Conservation (phyloP, 2,113 vertebrate genomes). For the Pheucticus melanocephalus region DNA sequence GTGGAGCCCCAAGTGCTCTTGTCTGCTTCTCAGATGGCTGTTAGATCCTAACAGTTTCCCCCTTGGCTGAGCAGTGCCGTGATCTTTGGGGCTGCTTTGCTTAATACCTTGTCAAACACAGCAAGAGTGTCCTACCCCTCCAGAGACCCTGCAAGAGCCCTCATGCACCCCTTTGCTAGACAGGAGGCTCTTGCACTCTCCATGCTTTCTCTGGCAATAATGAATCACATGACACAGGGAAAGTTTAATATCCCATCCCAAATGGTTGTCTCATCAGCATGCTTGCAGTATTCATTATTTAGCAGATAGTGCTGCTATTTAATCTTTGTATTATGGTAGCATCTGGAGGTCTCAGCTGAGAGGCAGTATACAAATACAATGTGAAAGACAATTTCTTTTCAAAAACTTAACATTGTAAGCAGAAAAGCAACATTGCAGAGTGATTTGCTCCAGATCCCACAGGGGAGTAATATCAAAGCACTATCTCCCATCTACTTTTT, state of each 20-base stretch:
- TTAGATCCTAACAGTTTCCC: not conserved
- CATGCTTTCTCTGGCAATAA: not conserved
- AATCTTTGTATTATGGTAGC: conserved; percentile 10
- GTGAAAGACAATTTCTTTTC: conserved; percentile 23
- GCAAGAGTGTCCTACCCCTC: not conserved
- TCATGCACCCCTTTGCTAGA: not conserved
- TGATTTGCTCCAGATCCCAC: not conserved
- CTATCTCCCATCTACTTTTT: not conserved
- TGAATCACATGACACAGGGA: not conserved
- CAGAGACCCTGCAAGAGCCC: not conserved
- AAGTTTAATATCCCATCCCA: not conserved
- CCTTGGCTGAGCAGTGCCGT: not conserved
- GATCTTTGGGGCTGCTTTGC: rapidly evolving
- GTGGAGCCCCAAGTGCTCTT: not conserved
- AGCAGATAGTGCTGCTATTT: not conserved
- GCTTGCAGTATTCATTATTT: not conserved
- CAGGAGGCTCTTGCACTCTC: rapidly evolving
- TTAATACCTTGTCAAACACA: not conserved
- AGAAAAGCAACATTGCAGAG: not conserved
- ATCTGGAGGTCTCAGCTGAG: conserved; percentile 24
- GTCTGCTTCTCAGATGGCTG: not conserved
- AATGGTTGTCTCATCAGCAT: not conserved
- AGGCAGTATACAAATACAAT: not conserved
- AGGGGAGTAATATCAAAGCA: not conserved
- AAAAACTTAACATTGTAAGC: not conserved